These are phyloP conservation scores for Saccostrea glomerata DNA, from an alignment of 1,140 invertebrate species.

Conservation along the genomic window DNA sequence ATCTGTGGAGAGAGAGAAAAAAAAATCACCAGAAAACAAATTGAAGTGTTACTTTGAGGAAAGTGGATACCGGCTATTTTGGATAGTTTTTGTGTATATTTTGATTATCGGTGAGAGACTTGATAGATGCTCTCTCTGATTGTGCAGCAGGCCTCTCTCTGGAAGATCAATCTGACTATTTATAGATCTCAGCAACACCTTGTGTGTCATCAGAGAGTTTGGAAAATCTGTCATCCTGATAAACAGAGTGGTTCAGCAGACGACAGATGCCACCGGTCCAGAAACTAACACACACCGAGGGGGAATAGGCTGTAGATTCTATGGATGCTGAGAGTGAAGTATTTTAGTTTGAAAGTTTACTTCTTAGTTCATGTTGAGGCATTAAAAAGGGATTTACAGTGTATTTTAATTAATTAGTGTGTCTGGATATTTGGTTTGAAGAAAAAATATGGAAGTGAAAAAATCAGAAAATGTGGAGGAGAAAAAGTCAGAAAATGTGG, in stretches of 20 bases:
- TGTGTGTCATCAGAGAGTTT: background rate
- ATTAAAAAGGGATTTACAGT: background rate
- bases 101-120: background rate
- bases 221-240: slow-evolving; percentile 36
- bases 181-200: slow-evolving; percentile 22
- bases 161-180: slow-evolving; percentile 25
- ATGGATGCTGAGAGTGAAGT: background rate
- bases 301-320: background rate
- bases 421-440: too few relatives aligned
- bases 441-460: background rate
- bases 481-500: background rate
- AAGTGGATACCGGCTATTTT: background rate
- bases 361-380: background rate
- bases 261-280: background rate
- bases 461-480: background rate
- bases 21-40: background rate
- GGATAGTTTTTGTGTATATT: background rate
- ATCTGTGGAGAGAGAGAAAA: background rate
- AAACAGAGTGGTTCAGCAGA: background rate
- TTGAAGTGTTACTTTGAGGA: background rate
- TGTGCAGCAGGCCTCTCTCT: background rate
- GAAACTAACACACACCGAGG: background rate
- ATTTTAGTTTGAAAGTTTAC: background rate
- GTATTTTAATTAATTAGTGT: too few relatives aligned
- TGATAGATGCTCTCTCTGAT: slow-evolving; percentile 14